Base-by-base conservation (phyloP, 1,140 invertebrate genomes). In the Oedothorax gibbosus region DNA sequence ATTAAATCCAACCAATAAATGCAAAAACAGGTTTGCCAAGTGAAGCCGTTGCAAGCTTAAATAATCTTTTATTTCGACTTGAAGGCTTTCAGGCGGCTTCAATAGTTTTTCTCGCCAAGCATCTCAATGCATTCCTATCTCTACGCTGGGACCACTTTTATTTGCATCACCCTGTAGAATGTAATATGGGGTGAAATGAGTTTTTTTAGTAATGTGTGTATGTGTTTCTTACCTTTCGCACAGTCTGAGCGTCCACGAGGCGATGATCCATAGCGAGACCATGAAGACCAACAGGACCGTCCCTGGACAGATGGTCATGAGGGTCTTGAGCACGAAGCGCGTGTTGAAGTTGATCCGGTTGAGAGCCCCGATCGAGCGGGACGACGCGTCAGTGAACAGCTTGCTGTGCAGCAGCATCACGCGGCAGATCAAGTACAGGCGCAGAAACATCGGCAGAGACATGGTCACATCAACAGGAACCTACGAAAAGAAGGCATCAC, bases 261-360 rank as follows among this genome's bases (percentile, higher is more conserved):
- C 98, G 88, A 99, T 99, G 90, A 99, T 98, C 98, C 98, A 99
- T 69, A 99, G 92, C 0, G 98, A 99, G 79, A 99, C 95, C 95
- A 99, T 99, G 91, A 99, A 99, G 79, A 99, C 97, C 86, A 99
- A 92, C 87, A 99, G 93, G 83, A 99, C 97, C 69, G 98, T 99
- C 87, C 98, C 99, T 49, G 99, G 99, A 91, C 98, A 99, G 89
- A 99, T 99, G 89, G 98, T 99, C 98, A 99, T 99, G 87, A 99
- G 92, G 69, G 98, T 99, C 92, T 99, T 99, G 88, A 99, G 93
- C 88, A 99, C 98, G 92, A 99, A 99, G 89, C 95, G 94, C 51
- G 98, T 99, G 92, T 99, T 99, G 93, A 99, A 99, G 92, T 99
- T 99, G 91, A 99, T 99, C 89, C 98, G 94, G 93, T 99, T 99